Evolutionary conservation across 2,888 invertebrate species (phyloP).

Genomic region (Dione juno): DNA sequence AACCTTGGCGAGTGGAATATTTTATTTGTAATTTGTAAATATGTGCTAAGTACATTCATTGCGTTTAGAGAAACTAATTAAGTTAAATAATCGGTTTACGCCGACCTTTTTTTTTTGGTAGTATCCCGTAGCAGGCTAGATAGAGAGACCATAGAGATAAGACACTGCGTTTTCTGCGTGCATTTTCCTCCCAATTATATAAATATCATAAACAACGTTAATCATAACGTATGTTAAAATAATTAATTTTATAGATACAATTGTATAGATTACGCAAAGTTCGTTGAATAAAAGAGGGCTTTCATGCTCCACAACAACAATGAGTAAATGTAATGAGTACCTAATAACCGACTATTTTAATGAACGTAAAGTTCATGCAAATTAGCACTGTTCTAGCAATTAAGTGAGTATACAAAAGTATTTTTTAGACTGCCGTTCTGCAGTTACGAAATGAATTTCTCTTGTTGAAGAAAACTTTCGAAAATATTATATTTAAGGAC

Average conservation of each 20-base stretch:
- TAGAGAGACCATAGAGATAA: too few species aligned
- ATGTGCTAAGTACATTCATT: too few species aligned
- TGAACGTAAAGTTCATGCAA: constrained; percentile 22
- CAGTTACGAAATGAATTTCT: not conserved
- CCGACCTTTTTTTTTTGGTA: too few species aligned
- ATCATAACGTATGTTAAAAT: too few species aligned
- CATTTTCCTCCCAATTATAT: too few species aligned
- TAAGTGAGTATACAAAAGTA: constrained; percentile 2
- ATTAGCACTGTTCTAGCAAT: constrained; percentile 23
- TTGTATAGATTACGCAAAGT: constrained; percentile 1
- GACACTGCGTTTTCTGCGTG: too few species aligned
- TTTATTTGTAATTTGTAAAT: too few species aligned
- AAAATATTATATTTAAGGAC: not conserved
- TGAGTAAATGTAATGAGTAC: constrained; percentile 15
- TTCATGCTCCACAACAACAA: constrained; percentile 24
- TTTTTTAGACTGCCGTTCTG: not conserved
- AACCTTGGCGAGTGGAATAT: not conserved
- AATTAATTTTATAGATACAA: not conserved
- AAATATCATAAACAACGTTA: too few species aligned
- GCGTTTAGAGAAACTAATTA: too few species aligned
- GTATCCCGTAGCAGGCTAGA: too few species aligned
- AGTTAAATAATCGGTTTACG: too few species aligned
- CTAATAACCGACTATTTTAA: constrained; percentile 28
- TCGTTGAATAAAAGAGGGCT: constrained; percentile 24
- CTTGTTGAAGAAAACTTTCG: not conserved